Base-by-base conservation (phyloP, 2,888 invertebrate genomes). In the Anaspis maculata region DNA sequence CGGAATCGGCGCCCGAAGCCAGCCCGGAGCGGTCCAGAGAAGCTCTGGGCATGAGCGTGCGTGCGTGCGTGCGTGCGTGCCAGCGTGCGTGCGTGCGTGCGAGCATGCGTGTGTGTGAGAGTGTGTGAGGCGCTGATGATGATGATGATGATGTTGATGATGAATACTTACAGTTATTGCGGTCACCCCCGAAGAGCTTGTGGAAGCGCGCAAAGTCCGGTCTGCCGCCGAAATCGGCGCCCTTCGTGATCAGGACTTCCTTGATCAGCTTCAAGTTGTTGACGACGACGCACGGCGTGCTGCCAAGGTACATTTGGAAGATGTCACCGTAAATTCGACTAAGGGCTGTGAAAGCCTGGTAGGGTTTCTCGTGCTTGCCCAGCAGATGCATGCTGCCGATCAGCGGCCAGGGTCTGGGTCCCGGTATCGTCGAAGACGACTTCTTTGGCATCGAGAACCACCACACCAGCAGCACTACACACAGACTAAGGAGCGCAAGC, bases 181-280 rank as follows among this genome's bases (percentile, higher is more conserved):
- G 70, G 64, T 88, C 82, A 16, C 86, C 87, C 15, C 84, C 86
- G 61, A 90, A 89, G 5, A 89, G 76, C 45, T 78, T 74, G 55
- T 87, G 81, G 60, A 85, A 89, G 11, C 90, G 69, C 45, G 80
- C 59, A 61, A 88, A 88, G 58, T 88, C 78, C 0, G 89, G 88
- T 6, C 90, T 70, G 7, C 87, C 85, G 2, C 85, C 86, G 62
- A 90, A 88, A 51, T 80, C 79, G 42, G 79, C 79, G 3, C 87
- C 87, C 53, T 83, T 85, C 39, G 80, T 76, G 56, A 85, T 83
- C 13, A 86, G 67, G 28, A 86, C 84, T 56, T 84, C 83, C 39
- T 78, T 73, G 44, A 85, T 82, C 16, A 80, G 62, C 10, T 74
- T 72, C 53, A 82, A 71, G 59, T 76, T 83, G 59, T 82, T 85